Evolutionary conservation across 2,113 vertebrate species (phyloP).

Genomic region (Xiphophorus hellerii): DNA sequence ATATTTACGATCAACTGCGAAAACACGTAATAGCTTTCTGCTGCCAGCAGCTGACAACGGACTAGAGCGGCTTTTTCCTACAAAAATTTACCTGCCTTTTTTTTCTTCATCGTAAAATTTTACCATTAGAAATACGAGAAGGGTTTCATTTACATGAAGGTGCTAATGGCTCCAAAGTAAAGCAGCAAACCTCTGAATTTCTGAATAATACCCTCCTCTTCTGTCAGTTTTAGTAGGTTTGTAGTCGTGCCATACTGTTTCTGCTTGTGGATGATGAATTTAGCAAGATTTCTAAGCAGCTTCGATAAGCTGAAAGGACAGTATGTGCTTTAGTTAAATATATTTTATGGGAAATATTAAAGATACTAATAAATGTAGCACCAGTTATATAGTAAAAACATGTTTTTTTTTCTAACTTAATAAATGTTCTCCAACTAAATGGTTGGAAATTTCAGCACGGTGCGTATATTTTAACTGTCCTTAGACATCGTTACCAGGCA

Average conservation of each 20-base stretch:
- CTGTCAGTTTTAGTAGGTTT: no score
- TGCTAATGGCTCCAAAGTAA: not conserved
- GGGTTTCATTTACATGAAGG: not conserved
- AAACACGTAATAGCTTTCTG: constrained; percentile 30
- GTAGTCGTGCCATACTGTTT: no score
- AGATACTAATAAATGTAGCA: no score
- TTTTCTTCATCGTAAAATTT: not conserved
- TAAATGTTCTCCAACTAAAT: not conserved
- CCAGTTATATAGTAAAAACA: no score
- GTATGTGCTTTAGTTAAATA: not conserved
- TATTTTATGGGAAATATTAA: not conserved
- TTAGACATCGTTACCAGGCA: not conserved
- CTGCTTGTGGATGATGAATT: not conserved
- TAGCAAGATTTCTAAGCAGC: not conserved
- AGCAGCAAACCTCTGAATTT: not conserved
- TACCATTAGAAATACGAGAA: not conserved
- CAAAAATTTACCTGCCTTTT: not conserved
- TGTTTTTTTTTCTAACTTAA: no score
- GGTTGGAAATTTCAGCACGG: not conserved
- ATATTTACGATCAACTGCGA: constrained; percentile 21
- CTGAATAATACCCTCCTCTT: no score
- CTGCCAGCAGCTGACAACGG: constrained; percentile 5
- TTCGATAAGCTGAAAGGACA: not conserved
- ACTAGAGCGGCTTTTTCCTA: constrained; percentile 4
- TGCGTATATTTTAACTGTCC: not conserved